Conservation (phyloP, 1,140 invertebrate genomes). For the Zophobas morio region DNA sequence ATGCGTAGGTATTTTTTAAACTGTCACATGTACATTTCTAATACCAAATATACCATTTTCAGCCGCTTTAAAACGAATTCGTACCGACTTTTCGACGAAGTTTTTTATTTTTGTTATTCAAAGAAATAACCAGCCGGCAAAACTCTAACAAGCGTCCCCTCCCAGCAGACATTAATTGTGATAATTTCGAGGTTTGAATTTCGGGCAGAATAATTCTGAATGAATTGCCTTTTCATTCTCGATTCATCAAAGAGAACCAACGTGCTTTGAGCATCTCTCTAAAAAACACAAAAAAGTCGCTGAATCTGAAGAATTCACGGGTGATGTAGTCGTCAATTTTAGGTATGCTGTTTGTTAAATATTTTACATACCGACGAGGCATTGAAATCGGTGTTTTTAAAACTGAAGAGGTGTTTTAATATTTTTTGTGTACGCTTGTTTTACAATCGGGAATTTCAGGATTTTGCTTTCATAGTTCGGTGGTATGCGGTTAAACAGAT, state of each 20-base stretch:
- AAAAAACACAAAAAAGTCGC: not conserved
- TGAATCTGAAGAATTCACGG: not conserved
- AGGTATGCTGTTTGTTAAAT: no score
- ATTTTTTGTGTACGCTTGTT: no score
- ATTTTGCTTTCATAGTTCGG: no score
- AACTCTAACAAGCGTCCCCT: not conserved
- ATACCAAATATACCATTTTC: no score
- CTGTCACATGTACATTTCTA: no score
- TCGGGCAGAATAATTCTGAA: not conserved
- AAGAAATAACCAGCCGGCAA: not conserved
- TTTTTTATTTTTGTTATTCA: not conserved
- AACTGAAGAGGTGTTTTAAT: no score
- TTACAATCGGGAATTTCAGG: no score
- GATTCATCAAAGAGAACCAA: not conserved
- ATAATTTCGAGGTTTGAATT: not conserved
- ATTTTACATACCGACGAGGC: no score
- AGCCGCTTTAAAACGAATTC: not conserved
- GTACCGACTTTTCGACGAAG: not conserved
- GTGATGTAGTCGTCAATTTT: no score
- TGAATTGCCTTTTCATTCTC: not conserved
- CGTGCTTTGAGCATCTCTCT: not conserved
- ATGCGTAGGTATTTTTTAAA: no score
- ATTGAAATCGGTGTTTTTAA: no score
- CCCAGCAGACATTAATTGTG: not conserved
- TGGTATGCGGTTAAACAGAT: no score